A percentile compares a stretch with the other conserved stretches of the same genome.
These are phyloP conservation scores for Zootermopsis nevadensis DNA, from an alignment of 2,888 invertebrate genomes.

Conservation along the genomic window DNA sequence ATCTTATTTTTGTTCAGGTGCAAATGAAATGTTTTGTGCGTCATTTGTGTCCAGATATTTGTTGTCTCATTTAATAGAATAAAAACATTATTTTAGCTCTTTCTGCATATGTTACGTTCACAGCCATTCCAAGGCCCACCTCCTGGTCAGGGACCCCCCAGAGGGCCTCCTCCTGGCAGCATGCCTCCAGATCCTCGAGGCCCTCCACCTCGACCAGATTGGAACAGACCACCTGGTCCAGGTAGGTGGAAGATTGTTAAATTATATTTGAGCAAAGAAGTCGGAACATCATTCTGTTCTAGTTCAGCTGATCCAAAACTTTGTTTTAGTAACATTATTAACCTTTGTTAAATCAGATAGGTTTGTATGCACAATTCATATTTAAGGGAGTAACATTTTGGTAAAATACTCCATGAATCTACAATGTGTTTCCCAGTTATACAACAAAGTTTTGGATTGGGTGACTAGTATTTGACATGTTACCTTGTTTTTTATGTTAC, in stretches of 20 bases:
- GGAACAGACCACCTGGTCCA: slow-evolving; percentile 76
- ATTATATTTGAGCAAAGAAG: background rate
- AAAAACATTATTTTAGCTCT: too few relatives aligned
- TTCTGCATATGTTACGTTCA: background rate
- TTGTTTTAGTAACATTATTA: background rate
- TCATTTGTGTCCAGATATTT: too few relatives aligned
- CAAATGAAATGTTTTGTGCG: too few relatives aligned
- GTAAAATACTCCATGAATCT: too few relatives aligned
- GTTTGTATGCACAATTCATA: too few relatives aligned
- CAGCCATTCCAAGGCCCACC: slow-evolving; percentile 61
- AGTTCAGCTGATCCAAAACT: background rate
- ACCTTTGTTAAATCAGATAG: background rate
- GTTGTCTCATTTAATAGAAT: too few relatives aligned
- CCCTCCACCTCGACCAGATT: slow-evolving; percentile 74
- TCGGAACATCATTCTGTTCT: background rate
- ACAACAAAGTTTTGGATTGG: background rate
- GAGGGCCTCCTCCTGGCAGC: slow-evolving; percentile 70
- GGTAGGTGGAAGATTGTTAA: slow-evolving; percentile 45
- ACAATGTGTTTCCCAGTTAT: background rate
- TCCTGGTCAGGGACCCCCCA: slow-evolving; percentile 66
- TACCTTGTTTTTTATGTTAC: slow-evolving; percentile 37
- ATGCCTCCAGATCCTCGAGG: slow-evolving; percentile 71
- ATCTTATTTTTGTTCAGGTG: too few relatives aligned
- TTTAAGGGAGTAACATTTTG: too few relatives aligned
- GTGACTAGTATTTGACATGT: slow-evolving; percentile 19